A percentile compares a stretch with the other conserved stretches of the same genome.
Evolutionary conservation across 2,113 vertebrate genomes (phyloP).

Genomic region (Perca fluviatilis): DNA sequence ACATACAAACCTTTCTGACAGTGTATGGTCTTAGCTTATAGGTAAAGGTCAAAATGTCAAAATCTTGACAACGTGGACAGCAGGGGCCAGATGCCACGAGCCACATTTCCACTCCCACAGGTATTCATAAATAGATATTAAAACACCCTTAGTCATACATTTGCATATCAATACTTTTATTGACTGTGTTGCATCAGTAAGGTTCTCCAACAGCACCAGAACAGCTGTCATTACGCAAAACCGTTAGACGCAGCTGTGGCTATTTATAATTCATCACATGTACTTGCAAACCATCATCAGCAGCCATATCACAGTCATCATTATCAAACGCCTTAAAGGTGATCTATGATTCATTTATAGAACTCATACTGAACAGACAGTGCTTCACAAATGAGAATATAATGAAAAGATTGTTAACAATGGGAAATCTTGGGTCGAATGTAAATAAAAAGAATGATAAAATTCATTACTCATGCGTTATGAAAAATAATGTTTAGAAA

Average conservation of each 20-base stretch:
- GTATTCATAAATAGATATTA: not conserved
- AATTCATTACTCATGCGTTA: not conserved
- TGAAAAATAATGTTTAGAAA: not conserved
- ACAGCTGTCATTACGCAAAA: not conserved
- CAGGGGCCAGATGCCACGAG: not conserved
- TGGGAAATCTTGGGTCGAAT: not conserved
- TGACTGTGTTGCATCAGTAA: not conserved
- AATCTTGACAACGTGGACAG: not conserved
- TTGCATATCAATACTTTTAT: not conserved
- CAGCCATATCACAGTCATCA: not conserved
- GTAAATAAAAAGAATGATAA: not conserved
- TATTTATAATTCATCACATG: not conserved
- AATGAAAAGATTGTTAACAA: not conserved
- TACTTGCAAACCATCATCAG: not conserved
- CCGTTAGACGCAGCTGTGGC: not conserved
- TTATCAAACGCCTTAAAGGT: not conserved
- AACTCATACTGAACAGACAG: not conserved
- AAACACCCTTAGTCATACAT: not conserved
- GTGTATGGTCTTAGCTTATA: not conserved
- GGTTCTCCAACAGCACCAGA: not conserved
- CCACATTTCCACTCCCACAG: not conserved
- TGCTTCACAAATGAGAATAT: not conserved
- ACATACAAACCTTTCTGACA: not conserved
- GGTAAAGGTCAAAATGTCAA: not conserved
- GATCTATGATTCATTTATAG: not conserved